Base-by-base conservation (phyloP, 2,888 invertebrate species). In the Theretra japonica region DNA sequence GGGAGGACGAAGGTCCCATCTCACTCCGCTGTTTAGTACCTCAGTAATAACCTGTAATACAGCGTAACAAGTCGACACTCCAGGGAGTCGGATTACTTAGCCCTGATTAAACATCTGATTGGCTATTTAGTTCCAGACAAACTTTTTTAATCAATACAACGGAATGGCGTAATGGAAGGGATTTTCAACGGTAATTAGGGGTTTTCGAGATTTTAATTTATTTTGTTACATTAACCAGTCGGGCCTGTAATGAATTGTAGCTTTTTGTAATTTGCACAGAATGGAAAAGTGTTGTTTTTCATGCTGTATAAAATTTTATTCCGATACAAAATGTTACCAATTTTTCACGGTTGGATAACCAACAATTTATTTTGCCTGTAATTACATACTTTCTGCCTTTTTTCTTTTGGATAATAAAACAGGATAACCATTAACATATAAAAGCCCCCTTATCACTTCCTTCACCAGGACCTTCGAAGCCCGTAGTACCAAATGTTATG, bases 1-100 rank as follows among this genome's bases (percentile, higher is more conserved):
- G 23, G 33, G 41, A 56, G 5, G 21, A 5, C 4, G 33, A 56
- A 56, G 56, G 30, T 30, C 23, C 30, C n/a, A 8, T 56, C 56
- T 23, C 56, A 70, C 33, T 70, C 30, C 62, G 21, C 53, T 62
- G 56, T 70, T 53, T 56, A 62, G 53, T 65, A 70, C 70, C 28
- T 19, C 50, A 21, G 60, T 70, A 70, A 70, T 70, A 62, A 60
- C 60, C 60, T 62, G 62, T 70, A 70, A 70, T 62, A 53, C 48
- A 50, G 48, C 33, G 50, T 21, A 62, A 28, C 62, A 53, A 7
- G 23, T 33, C 19, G 7, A 62, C 53, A 62, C 30, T 33, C 56
- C 70, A 3, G 62, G 21, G 50, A 50, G 1, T 30, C 28, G 17
- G 50, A 50, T 70, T 53, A 68, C 68, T 68, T 50, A 53, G 68